Conservation (phyloP, 2,888 invertebrate genomes). For the Dione juno region DNA sequence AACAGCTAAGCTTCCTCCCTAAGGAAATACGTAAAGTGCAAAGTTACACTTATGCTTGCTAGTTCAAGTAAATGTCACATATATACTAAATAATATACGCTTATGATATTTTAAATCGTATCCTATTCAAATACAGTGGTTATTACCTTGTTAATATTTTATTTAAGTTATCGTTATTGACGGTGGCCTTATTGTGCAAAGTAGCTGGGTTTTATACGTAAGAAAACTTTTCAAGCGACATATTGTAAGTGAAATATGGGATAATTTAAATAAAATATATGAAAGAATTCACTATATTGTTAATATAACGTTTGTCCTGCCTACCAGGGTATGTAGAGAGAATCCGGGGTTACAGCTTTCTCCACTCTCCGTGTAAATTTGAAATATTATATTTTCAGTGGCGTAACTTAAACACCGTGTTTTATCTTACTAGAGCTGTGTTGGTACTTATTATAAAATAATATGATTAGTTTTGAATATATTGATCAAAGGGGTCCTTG, state of each 20-base stretch:
- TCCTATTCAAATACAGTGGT: neutral
- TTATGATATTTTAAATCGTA: conserved; percentile 5
- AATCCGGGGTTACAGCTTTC: no score
- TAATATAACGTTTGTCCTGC: no score
- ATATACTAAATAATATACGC: conserved; percentile 1
- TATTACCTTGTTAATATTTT: conserved; percentile 3
- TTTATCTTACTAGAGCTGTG: no score
- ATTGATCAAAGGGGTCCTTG: no score
- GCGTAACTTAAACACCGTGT: no score
- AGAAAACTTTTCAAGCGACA: neutral
- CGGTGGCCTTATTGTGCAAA: conserved; percentile 6
- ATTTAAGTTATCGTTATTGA: neutral
- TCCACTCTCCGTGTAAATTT: no score
- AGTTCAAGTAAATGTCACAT: neutral
- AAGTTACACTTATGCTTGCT: neutral
- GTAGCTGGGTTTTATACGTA: neutral
- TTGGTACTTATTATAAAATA: no score
- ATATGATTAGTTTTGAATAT: no score
- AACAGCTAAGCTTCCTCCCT: conserved; percentile 3
- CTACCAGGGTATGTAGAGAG: no score
- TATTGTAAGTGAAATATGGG: neutral
- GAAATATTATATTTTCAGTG: no score
- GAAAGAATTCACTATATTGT: no score
- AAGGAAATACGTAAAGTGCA: conserved; percentile 23
- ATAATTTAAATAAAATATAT: neutral